Evolutionary conservation across 2,888 invertebrate species (phyloP), one percentile per base, ranked within the genome.

Genomic region (Dinocampus coccinellae): DNA sequence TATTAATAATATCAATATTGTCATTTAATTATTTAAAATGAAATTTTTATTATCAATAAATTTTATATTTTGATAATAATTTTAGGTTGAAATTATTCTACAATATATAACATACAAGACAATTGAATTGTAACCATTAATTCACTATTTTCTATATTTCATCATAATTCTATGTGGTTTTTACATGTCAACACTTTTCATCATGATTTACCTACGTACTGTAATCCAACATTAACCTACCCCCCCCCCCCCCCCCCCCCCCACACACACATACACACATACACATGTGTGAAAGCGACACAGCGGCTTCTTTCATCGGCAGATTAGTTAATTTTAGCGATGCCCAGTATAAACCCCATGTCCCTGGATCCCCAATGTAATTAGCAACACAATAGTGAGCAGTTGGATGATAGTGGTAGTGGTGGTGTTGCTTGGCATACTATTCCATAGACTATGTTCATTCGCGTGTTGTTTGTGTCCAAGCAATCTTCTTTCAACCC

Each of bases 381-480:
- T 85, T 85, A 85, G 85, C 79, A 73, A 75, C 78, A 85, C 84
- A 85, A 85, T 85, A 82, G 82, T 82, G 82, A 84, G 82, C 82
- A 82, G 76, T 81, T 78, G 79, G 78, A 10, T 77, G 78, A 78
- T 75, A 78, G 81, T 83, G 80, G 78, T 66, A 53, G 42, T 72
- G 71, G 53, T 78, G 76, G 76, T 80, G 82, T 78, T 78, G 80
- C 39, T n/a, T 16, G 78, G 77, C 76, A 79, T 79, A 83, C 81
- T 83, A 82, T 84, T 82, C 75, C 75, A 75, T 78, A 79, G 80
- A 81, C 81, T 52, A 52, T 7, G 3, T 10, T 16, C 24, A 13
- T 26, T 55, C 26, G 24, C 24, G 3, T 55, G 55, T 13, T 36
- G 36, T 36, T 36, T 36, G 55, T 24, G 13, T 55, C 26, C 55